Conservation (phyloP, 2,888 invertebrate species). For the Notodonta ziczac region DNA sequence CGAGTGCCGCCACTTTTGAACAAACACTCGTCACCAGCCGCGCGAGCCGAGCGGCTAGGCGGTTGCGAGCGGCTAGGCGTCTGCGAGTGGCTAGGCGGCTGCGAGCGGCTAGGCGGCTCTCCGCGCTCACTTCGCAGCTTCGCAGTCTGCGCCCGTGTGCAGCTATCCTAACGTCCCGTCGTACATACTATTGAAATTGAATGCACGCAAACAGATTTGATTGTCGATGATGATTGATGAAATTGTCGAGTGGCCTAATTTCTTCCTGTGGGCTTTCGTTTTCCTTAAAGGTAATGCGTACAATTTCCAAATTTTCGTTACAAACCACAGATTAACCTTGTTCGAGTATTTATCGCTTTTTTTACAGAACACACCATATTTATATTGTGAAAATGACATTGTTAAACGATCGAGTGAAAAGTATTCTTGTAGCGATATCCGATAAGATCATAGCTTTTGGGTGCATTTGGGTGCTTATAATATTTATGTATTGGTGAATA, state of each 20-base stretch:
- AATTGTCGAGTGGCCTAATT: conserved; percentile 23
- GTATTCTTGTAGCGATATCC: too few relatives aligned
- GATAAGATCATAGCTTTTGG: too few relatives aligned
- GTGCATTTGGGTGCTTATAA: too few relatives aligned
- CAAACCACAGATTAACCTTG: background rate
- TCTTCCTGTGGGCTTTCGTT: conserved; percentile 3
- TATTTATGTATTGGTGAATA: too few relatives aligned
- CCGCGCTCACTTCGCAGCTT: background rate
- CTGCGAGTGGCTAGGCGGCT: too few relatives aligned
- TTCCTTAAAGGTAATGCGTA: conserved; percentile 4
- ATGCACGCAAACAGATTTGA: conserved; percentile 18
- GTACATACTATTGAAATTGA: background rate
- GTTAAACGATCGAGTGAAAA: too few relatives aligned
- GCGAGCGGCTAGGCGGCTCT: background rate
- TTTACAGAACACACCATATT: too few relatives aligned
- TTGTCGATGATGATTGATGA: too few relatives aligned
- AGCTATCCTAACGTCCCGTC: background rate
- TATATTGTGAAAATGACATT: too few relatives aligned
- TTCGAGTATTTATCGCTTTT: too few relatives aligned
- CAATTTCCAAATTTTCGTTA: conserved; percentile 11
- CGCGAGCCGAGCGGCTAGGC: too few relatives aligned
- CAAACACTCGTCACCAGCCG: background rate
- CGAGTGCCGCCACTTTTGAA: background rate
- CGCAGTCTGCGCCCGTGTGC: background rate
- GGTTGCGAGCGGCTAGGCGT: too few relatives aligned